Base-by-base conservation (phyloP, 2,888 invertebrate genomes). In the Zele albiditarsus region DNA sequence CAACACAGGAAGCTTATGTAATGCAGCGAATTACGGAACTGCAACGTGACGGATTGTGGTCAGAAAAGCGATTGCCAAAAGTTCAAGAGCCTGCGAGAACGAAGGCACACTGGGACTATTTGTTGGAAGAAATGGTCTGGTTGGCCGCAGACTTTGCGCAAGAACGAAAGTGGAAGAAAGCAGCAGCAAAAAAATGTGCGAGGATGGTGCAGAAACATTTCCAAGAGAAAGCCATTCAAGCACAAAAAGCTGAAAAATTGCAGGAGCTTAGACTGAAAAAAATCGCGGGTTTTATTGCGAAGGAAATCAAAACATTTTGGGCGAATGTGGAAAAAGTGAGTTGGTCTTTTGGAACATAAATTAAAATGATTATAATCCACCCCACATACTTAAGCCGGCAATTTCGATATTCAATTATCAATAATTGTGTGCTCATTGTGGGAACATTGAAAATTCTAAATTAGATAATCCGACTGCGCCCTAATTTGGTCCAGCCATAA, bases 61-160 rank as follows among this genome's bases (percentile, higher is more conserved):
- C 97, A 71, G 96, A 97, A 89, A 94, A 95, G 84, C 92, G 98
- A 74, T 91, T 98, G 88, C 98, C 98, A 71, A 97, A 97, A 90
- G 94, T 97, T 80, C 94, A 96, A 87, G 97, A 97, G 90, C 97
- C 97, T 82, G 93, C 94, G 77, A 92, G 98, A 79, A 92, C 94
- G 71, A 99, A 98, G 91, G 95, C 97, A 33, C 99, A 99, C 90
- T 99, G 99, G 98, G 99, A 99, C 90, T 99, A 98, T 90, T 91
- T 99, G 79, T 91, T 99, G 58, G 99, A 99, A 90, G 99, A 99
- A 91, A 98, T 98, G 97, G 95, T 95, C 53, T 99, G 99, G 99
- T 91, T 99, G 81, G 97, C 98, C 49, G 96, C 97, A 53, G 99
- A 99, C 90, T 99, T 99, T 90, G 96, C 96, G 33, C 97, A 98